Conservation (phyloP, 2,888 invertebrate genomes). For the Erebia aethiops region DNA sequence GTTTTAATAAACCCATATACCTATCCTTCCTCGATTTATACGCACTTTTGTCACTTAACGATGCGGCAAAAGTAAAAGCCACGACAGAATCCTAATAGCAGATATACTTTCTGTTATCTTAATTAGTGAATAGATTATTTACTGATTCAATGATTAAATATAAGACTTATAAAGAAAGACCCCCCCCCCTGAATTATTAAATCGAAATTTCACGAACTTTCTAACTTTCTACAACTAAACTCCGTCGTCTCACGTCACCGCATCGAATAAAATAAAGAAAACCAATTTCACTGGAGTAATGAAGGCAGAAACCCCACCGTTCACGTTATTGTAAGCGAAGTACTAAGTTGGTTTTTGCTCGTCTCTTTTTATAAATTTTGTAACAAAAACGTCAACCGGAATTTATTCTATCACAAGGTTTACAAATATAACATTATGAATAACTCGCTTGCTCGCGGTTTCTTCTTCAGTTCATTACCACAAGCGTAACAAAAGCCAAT, state of each 20-base stretch:
- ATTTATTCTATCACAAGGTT: background rate
- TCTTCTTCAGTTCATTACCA: too few species aligned
- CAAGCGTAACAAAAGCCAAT: too few species aligned
- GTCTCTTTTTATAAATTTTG: conserved; percentile 1
- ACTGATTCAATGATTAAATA: too few species aligned
- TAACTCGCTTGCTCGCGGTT: too few species aligned
- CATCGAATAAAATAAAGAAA: conserved; percentile 37
- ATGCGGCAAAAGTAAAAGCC: too few species aligned
- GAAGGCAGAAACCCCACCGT: conserved; percentile 33
- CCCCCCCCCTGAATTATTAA: conserved; percentile 5
- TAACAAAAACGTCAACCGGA: conserved; percentile 4
- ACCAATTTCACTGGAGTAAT: conserved; percentile 34
- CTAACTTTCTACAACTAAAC: conserved; percentile 30
- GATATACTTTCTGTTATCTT: too few species aligned
- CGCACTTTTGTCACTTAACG: too few species aligned
- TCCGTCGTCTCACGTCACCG: conserved; percentile 29
- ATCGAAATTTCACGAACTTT: conserved; percentile 26
- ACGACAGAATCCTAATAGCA: too few species aligned
- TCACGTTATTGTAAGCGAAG: conserved; percentile 30
- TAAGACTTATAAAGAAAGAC: background rate
- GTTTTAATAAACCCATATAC: too few species aligned
- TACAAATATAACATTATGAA: too few species aligned
- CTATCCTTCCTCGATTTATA: too few species aligned
- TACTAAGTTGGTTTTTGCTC: conserved; percentile 19
- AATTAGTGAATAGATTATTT: too few species aligned